phyloP scores from a whole-genome alignment of 2,888 invertebrate genomes.

The Folsomia manolachei region DNA sequence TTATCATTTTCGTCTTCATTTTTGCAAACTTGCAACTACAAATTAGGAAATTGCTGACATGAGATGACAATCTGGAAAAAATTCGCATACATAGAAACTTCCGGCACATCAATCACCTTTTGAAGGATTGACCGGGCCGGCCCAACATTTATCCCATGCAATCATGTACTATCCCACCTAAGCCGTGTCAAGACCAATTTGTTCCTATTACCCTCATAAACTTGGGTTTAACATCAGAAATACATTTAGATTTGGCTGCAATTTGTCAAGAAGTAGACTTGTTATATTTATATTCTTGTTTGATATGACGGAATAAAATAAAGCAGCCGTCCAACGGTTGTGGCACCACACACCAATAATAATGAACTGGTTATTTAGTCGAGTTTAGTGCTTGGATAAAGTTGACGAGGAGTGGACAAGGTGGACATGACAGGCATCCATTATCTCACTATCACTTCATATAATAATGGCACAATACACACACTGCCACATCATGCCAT shows the following conservation, averaged over 20 bases:
- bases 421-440: not conserved
- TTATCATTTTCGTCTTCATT: too few species aligned
- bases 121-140: too few species aligned
- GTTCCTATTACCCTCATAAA: not conserved
- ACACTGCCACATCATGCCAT: too few species aligned
- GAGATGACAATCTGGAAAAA: slow-evolving; percentile 1
- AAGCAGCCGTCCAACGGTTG: too few species aligned
- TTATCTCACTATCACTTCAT: not conserved
- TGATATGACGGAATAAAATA: not conserved
- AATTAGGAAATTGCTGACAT: slow-evolving; percentile 8
- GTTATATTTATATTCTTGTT: not conserved
- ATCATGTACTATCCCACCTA: too few species aligned
- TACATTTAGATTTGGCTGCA: not conserved
- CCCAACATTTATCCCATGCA: not conserved
- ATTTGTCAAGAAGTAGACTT: not conserved
- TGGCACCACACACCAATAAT: not conserved
- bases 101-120: not conserved
- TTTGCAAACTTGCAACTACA: not conserved
- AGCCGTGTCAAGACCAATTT: not conserved
- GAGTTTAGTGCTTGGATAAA: too few species aligned
- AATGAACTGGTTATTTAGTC: not conserved
- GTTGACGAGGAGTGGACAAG: not conserved
- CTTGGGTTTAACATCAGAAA: not conserved
- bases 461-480: not conserved
- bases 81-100: not conserved